Evolutionary conservation across 2,113 vertebrate genomes (phyloP).

Genomic region (Aphyosemion australe): DNA sequence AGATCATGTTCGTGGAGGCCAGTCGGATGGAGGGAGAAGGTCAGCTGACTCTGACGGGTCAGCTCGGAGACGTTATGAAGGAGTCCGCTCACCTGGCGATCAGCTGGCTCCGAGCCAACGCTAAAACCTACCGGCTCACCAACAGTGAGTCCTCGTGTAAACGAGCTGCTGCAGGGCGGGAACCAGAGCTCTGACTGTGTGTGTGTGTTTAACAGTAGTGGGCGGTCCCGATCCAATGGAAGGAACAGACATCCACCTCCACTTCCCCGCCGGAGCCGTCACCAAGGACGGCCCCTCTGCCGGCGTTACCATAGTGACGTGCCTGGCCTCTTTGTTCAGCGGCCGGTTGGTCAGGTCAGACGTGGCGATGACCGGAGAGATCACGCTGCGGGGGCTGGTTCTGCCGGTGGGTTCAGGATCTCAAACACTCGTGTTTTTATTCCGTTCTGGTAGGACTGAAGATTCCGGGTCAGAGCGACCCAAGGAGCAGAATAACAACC

Average conservation of each 20-base stretch:
- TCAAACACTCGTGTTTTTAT: too few species aligned
- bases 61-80: slow-evolving; percentile 96
- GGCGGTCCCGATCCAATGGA: slow-evolving; percentile 94
- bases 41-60: slow-evolving; percentile 92
- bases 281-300: slow-evolving; percentile 98
- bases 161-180: background rate
- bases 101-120: slow-evolving; percentile 95
- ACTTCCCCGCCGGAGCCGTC: slow-evolving; percentile 98
- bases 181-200: slow-evolving; percentile 5
- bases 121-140: slow-evolving; percentile 88
- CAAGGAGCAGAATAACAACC: too few species aligned
- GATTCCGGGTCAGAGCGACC: too few species aligned
- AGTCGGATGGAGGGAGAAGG: slow-evolving; percentile 96
- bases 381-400: slow-evolving; percentile 95
- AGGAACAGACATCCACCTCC: slow-evolving; percentile 98
- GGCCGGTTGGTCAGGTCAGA: slow-evolving; percentile 92
- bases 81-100: slow-evolving; percentile 96
- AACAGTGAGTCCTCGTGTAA: slow-evolving; percentile 79
- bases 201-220: slow-evolving; percentile 78
- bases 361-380: slow-evolving; percentile 98
- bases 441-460: too few species aligned
- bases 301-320: slow-evolving; percentile 97
- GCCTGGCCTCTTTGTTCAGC: slow-evolving; percentile 95
- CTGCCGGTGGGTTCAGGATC: slow-evolving; percentile 86
- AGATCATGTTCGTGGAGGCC: slow-evolving; percentile 98